phyloP scores from a whole-genome alignment of 2,113 vertebrate species.

The Sylvia atricapilla region DNA sequence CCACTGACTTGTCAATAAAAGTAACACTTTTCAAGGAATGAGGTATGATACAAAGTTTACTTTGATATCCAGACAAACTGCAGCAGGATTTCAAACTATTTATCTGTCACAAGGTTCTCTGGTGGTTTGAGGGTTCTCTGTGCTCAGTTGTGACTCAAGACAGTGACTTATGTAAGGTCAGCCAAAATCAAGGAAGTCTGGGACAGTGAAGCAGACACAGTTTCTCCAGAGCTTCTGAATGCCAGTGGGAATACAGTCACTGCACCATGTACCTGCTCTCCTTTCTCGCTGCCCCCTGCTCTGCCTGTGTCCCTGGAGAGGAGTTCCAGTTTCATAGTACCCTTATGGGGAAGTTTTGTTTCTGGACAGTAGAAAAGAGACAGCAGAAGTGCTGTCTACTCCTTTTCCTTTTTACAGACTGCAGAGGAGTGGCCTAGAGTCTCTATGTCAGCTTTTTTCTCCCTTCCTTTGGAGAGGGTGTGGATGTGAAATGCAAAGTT shows the following conservation, averaged over 20 bases:
- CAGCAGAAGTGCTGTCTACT: background rate
- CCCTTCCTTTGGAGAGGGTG: background rate
- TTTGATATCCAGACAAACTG: background rate
- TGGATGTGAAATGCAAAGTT: slow-evolving; percentile 5
- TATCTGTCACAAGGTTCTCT: background rate
- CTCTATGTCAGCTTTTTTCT: background rate
- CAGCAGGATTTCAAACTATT: background rate
- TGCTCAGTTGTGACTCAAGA: background rate
- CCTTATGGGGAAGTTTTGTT: background rate
- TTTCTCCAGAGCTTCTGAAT: background rate
- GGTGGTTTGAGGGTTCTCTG: background rate
- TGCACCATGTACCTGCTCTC: background rate
- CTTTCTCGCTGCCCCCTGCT: background rate
- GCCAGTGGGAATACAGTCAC: background rate
- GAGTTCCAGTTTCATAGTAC: background rate
- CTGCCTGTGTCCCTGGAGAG: background rate
- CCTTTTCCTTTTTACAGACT: background rate
- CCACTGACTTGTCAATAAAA: slow-evolving; percentile 45
- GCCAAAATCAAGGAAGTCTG: background rate
- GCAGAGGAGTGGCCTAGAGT: background rate
- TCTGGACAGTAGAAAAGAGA: background rate
- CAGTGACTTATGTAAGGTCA: background rate
- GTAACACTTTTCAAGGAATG: background rate
- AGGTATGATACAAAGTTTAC: background rate
- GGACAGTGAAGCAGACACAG: background rate